Conservation (phyloP, 2,888 invertebrate genomes). For the Zootermopsis nevadensis region DNA sequence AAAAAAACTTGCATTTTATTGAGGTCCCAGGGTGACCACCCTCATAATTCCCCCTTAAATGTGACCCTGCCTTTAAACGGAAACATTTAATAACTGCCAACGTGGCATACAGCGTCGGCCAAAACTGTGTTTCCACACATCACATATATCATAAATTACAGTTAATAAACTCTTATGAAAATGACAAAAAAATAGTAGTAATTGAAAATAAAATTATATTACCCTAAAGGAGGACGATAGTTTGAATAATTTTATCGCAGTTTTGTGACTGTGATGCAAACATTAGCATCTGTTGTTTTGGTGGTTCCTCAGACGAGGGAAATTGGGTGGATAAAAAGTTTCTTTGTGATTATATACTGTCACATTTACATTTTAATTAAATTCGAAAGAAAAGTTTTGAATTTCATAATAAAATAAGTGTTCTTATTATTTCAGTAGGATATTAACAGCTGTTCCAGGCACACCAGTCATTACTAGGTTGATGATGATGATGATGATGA, state of each 20-base stretch:
- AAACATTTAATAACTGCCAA: neutral
- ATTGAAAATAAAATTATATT: neutral
- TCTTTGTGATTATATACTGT: neutral
- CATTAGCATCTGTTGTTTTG: no score
- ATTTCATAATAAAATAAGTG: neutral
- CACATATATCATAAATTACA: neutral
- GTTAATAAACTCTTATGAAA: neutral
- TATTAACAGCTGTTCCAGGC: neutral
- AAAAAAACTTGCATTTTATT: no score
- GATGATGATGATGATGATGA: neutral
- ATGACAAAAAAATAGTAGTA: neutral
- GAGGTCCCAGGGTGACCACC: no score
- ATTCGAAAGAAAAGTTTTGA: neutral
- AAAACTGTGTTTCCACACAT: no score
- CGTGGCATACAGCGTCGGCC: no score
- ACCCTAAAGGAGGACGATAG: neutral
- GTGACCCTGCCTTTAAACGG: no score
- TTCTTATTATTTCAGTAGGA: no score
- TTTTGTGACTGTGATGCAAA: neutral
- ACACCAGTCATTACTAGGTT: neutral
- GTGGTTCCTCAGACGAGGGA: neutral
- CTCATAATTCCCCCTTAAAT: no score
- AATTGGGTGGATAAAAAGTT: neutral
- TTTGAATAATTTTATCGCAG: neutral
- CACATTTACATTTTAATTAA: neutral